These are phyloP conservation scores for Monodelphis domestica DNA, from an alignment of 2,797 vertebrate genomes.

Conservation along the genomic window DNA sequence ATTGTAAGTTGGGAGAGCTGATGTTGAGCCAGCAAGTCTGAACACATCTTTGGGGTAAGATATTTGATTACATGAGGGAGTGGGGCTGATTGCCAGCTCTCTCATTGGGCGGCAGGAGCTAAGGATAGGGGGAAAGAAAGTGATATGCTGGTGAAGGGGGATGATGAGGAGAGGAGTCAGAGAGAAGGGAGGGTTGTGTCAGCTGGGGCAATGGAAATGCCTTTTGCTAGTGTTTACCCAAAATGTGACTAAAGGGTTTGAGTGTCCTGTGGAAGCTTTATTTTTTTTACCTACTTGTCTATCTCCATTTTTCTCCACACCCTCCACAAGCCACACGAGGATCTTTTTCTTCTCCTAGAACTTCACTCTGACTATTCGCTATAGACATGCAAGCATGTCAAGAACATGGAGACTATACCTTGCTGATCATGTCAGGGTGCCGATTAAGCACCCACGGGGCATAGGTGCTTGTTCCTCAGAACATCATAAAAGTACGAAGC, in stretches of 20 bases:
- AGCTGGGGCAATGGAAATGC: background rate
- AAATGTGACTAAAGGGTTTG: background rate
- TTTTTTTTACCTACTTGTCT: background rate
- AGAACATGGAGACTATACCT: background rate
- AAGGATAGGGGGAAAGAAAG: slow-evolving; percentile 62
- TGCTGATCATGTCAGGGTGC: background rate
- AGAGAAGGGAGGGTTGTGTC: background rate
- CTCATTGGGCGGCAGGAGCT: slow-evolving; percentile 64
- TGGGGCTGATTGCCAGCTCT: slow-evolving; percentile 70
- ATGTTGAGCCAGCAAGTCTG: slow-evolving; percentile 73
- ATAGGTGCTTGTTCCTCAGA: background rate
- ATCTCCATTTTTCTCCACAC: background rate
- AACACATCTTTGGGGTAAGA: slow-evolving; percentile 83
- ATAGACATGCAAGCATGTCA: background rate
- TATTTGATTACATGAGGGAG: slow-evolving; percentile 81
- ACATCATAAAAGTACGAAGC: background rate
- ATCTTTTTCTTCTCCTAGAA: background rate
- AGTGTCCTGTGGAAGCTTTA: accelerated
- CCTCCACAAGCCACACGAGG: background rate
- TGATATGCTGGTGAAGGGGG: slow-evolving; percentile 33
- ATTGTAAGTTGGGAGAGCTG: slow-evolving; percentile 69
- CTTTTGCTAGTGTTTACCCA: background rate
- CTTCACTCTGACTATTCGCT: background rate
- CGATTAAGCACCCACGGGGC: background rate
- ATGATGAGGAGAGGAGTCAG: slow-evolving; percentile 48